A percentile compares a stretch with the other conserved stretches of the same genome.
Evolutionary conservation across 2,888 invertebrate species (phyloP).

Genomic region (Meiosimyza platycephala): DNA sequence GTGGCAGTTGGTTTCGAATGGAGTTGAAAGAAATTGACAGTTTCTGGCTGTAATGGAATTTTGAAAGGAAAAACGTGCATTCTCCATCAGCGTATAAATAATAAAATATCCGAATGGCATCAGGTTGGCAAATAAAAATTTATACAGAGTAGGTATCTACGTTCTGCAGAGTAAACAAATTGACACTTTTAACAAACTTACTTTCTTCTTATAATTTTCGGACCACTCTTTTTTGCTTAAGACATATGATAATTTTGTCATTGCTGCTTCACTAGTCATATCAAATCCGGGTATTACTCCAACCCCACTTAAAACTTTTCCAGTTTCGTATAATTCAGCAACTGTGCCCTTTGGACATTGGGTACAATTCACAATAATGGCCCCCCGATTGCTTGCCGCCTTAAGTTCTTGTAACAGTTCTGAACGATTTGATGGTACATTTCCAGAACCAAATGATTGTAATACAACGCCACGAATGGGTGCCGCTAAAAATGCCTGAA

Average conservation of each 20-base stretch:
- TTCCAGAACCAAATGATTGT: constrained; percentile 94
- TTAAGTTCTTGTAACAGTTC: constrained; percentile 81
- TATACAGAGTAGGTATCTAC: too few relatives aligned
- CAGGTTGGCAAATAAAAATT: too few relatives aligned
- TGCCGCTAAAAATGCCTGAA: constrained; percentile 78
- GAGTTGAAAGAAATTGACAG: too few relatives aligned
- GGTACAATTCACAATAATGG: constrained; percentile 91
- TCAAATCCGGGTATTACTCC: constrained; percentile 64
- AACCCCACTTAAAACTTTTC: constrained; percentile 70
- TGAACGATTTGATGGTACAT: constrained; percentile 85
- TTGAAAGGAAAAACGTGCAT: too few relatives aligned
- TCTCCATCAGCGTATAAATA: too few relatives aligned
- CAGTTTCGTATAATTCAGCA: constrained; percentile 84
- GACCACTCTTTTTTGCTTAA: constrained; percentile 81
- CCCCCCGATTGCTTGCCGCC: constrained; percentile 78
- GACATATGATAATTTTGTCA: constrained; percentile 91
- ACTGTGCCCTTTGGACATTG: constrained; percentile 91
- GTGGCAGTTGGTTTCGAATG: too few relatives aligned
- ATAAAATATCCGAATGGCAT: too few relatives aligned
- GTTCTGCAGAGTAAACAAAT: too few relatives aligned
- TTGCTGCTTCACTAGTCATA: constrained; percentile 89
- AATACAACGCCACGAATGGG: constrained; percentile 86
- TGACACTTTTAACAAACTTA: constrained; percentile 54
- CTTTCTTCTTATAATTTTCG: constrained; percentile 74
- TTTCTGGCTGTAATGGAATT: too few relatives aligned